A percentile compares a stretch with the other conserved stretches of the same genome.
Conservation (phyloP, 2,797 vertebrate genomes). For the Cirrhinus molitorella region DNA sequence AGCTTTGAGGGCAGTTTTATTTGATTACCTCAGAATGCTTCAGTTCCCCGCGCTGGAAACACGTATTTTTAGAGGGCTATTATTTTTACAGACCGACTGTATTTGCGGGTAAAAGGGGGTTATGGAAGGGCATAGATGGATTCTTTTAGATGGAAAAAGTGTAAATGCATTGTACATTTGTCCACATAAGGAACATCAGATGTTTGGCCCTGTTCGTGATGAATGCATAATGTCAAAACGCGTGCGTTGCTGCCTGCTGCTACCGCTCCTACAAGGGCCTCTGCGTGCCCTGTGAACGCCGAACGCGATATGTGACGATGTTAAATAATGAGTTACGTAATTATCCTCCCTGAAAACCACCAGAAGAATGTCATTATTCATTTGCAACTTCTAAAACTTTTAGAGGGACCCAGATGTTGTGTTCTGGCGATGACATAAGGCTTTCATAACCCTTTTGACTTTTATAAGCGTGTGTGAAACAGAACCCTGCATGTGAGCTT, state of each 20-base stretch:
- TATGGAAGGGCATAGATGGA: conserved; percentile 34
- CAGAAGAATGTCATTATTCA: conserved; percentile 47
- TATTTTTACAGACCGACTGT: conserved; percentile 63
- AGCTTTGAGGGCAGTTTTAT: conserved; percentile 58
- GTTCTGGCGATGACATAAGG: conserved; percentile 33
- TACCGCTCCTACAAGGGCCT: background rate
- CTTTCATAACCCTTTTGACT: conserved; percentile 40
- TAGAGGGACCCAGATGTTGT: conserved; percentile 46
- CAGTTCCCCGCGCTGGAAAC: conserved; percentile 43
- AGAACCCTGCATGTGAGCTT: conserved; percentile 13
- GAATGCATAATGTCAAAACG: conserved; percentile 49
- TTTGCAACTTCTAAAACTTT: conserved; percentile 38
- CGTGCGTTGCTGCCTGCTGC: conserved; percentile 6
- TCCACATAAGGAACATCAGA: conserved; percentile 57
- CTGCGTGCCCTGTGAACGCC: background rate
- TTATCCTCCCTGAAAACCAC: conserved; percentile 32
- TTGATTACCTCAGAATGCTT: conserved; percentile 58
- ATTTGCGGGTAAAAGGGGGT: conserved; percentile 49
- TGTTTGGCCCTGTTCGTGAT: conserved; percentile 61
- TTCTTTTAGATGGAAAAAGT: conserved; percentile 56
- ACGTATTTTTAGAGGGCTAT: conserved; percentile 59
- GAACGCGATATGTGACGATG: conserved; percentile 20
- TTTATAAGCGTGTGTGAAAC: conserved; percentile 26
- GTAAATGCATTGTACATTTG: conserved; percentile 65
- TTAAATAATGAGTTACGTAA: conserved; percentile 42